phyloP scores from a whole-genome alignment of 2,888 invertebrate species.

The Coleophora flavipennella region DNA sequence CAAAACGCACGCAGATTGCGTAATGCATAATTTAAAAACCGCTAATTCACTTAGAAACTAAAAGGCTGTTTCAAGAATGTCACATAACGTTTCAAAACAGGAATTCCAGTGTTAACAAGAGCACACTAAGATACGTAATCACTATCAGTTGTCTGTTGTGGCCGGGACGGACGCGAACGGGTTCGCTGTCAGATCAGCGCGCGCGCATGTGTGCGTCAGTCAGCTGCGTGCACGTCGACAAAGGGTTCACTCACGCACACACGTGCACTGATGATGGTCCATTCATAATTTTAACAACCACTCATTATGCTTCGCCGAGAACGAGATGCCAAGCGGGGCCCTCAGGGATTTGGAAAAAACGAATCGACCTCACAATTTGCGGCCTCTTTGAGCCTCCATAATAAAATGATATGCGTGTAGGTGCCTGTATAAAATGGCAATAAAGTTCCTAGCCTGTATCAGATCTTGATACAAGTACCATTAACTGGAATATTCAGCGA shows the following conservation, averaged over 20 bases:
- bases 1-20: no score
- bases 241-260: constrained; percentile 7
- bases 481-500: no score
- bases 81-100: constrained; percentile 13
- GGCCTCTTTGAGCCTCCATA: constrained; percentile 21
- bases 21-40: no score
- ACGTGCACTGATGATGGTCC: constrained; percentile 23
- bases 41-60: no score
- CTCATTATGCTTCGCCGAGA: constrained; percentile 53
- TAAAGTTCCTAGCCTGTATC: constrained; percentile 2
- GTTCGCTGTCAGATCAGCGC: background rate
- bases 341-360: constrained; percentile 36
- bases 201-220: constrained; percentile 4
- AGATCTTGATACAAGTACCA: no score
- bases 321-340: constrained; percentile 39
- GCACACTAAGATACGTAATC: background rate
- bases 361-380: constrained; percentile 27
- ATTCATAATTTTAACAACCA: constrained; percentile 68
- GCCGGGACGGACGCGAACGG: background rate
- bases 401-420: constrained; percentile 11
- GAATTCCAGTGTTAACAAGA: constrained; percentile 15
- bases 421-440: constrained; percentile 7
- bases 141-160: background rate
- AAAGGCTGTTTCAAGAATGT: background rate
- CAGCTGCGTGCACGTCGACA: constrained; percentile 6